These are phyloP conservation scores for Rhynchonema sp. DNA, from an alignment of 2,888 invertebrate species.

Conservation along the genomic window DNA sequence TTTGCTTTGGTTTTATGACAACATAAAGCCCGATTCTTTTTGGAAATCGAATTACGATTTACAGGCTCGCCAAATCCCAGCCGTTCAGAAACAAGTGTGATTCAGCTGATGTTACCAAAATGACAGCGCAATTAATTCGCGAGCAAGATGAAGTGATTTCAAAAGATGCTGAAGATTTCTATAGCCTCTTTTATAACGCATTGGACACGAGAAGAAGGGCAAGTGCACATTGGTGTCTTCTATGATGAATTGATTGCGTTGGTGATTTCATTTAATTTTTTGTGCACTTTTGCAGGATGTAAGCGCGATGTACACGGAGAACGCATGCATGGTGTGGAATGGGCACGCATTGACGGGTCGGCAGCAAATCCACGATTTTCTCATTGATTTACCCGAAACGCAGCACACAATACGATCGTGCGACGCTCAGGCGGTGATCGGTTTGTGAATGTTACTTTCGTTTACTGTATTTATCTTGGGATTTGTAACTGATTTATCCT, in stretches of 20 bases:
- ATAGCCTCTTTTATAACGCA: conserved; percentile 66
- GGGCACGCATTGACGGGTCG: conserved; percentile 63
- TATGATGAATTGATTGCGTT: neutral
- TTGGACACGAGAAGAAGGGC: conserved; percentile 65
- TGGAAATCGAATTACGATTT: too few relatives aligned
- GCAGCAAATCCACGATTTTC: conserved; percentile 63
- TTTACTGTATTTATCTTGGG: too few relatives aligned
- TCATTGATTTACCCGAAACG: conserved; percentile 58
- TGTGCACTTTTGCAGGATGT: conserved; percentile 31
- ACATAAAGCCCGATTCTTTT: too few relatives aligned
- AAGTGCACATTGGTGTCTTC: neutral
- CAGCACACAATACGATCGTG: conserved; percentile 55
- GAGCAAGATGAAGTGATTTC: neutral
- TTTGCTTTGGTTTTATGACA: too few relatives aligned
- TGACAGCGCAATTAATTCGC: too few relatives aligned
- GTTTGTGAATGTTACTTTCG: conserved; percentile 41
- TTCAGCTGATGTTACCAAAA: too few relatives aligned
- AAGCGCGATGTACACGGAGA: conserved; percentile 58
- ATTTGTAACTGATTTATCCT: too few relatives aligned
- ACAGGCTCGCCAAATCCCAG: too few relatives aligned
- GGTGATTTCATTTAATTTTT: neutral
- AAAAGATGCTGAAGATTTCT: conserved; percentile 55
- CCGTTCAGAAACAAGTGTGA: too few relatives aligned
- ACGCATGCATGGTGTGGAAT: conserved; percentile 72
- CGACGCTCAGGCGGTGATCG: conserved; percentile 73